Evolutionary conservation across 2,888 invertebrate genomes (phyloP), one percentile per base, ranked within the genome.

Genomic region (Aelia acuminata): DNA sequence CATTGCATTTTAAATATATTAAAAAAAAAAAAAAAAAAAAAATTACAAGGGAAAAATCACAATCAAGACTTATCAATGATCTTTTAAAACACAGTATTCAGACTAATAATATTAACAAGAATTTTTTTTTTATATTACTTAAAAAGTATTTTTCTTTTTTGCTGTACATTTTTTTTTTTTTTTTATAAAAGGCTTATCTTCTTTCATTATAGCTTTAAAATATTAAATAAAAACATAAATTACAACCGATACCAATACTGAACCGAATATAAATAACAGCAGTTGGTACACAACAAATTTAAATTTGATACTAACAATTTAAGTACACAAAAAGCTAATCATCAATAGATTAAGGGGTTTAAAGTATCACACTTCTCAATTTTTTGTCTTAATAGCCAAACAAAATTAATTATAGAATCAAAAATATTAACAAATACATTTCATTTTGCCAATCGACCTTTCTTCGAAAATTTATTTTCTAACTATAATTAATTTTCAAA

Each of bases 211-310:
- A 70, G 0, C 35, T 57, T 53, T 53, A 53, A n/a, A 53, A n/a
- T 53, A n/a, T 26, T 7, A 70, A 70, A 70, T 35, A 53, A 22
- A 13, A 22, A n/a, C 10, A 53, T 22, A 70, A 70, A 7, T 3
- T 70, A 70, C 63, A 70, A 70, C 63, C 63, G 35, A 70, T 70
- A 70, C 15, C 63, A 70, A 70, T 35, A 70, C 63, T 70, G 31
- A 70, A 70, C 35, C 35, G 20, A 35, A 70, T 35, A 11, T 35
- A 70, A 35, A 70, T 70, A 70, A 31, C 63, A 35, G 5, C 35
- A 20, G 35, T 1, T 70, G 63, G 35, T 70, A 70, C 20, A 35
- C 35, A 70, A 70, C 31, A 35, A 31, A 35, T 31, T 70, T 70
- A 70, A 70, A 43, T 35, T 20, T 70, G 15, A 26, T 18, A 70